Percentiles rank a stretch among this genome's conserved stretches.
phyloP scores from a whole-genome alignment of 2,797 vertebrate genomes.

The Synanceia verrucosa region DNA sequence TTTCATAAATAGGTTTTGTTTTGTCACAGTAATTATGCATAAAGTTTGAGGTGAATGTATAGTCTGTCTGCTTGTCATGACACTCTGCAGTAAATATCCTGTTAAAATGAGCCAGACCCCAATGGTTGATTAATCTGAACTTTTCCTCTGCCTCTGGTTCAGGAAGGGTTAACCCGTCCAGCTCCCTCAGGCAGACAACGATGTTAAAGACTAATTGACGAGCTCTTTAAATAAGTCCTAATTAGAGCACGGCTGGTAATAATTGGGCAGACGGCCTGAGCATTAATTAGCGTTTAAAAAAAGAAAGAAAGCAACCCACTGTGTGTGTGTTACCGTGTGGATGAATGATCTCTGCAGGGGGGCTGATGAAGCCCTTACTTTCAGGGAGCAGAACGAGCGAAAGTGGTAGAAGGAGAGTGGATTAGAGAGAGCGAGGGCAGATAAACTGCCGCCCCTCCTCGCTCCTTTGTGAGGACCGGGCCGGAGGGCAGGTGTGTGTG shows the following conservation, averaged over 20 bases:
- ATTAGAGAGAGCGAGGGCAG: slow-evolving; percentile 70
- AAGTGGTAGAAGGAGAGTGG: slow-evolving; percentile 30
- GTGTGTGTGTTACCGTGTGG: slow-evolving; percentile 54
- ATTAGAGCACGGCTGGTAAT: slow-evolving; percentile 90
- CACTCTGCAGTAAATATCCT: background rate
- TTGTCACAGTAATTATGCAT: background rate
- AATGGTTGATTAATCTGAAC: slow-evolving; percentile 15
- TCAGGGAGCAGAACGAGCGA: slow-evolving; percentile 68
- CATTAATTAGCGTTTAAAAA: slow-evolving; percentile 86
- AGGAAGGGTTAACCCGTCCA: slow-evolving; percentile 58
- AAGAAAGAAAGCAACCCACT: background rate
- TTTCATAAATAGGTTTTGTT: background rate
- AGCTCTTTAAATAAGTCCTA: slow-evolving; percentile 90
- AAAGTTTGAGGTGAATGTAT: background rate
- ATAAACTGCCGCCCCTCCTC: slow-evolving; percentile 22
- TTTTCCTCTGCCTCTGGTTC: slow-evolving; percentile 31
- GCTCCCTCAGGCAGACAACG: slow-evolving; percentile 70
- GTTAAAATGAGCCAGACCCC: background rate
- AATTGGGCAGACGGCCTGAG: slow-evolving; percentile 85
- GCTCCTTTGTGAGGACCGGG: slow-evolving; percentile 82
- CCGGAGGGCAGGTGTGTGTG: slow-evolving; percentile 40
- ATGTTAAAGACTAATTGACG: slow-evolving; percentile 88
- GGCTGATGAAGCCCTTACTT: slow-evolving; percentile 85
- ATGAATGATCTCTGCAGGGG: slow-evolving; percentile 87
- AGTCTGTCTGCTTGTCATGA: background rate